These are phyloP conservation scores for Callimico goeldii DNA, from an alignment of 2,797 vertebrate species.

Conservation along the genomic window DNA sequence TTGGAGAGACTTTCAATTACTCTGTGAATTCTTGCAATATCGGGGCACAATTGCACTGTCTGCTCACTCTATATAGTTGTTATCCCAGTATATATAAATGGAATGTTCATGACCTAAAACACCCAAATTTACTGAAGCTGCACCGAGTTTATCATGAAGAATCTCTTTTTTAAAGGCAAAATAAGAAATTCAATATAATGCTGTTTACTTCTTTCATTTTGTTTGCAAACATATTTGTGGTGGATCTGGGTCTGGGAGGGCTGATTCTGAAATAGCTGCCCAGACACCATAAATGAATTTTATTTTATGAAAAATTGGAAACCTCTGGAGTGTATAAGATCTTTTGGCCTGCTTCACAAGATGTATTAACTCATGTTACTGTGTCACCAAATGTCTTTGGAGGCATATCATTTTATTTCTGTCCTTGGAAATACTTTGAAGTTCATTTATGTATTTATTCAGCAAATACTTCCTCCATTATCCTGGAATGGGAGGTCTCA, in stretches of 20 bases:
- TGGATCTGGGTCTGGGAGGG: background rate
- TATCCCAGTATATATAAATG: slow-evolving; percentile 42
- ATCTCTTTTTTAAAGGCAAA: slow-evolving; percentile 23
- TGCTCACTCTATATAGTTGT: slow-evolving; percentile 42
- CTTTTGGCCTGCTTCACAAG: slow-evolving; percentile 63
- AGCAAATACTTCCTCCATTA: slow-evolving; percentile 41
- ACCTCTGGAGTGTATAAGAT: slow-evolving; percentile 65
- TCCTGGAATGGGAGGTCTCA: background rate
- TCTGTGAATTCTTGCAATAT: slow-evolving; percentile 59
- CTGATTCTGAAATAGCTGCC: slow-evolving; percentile 56
- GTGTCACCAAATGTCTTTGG: slow-evolving; percentile 61
- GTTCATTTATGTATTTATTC: slow-evolving; percentile 63
- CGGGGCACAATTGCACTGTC: slow-evolving; percentile 13
- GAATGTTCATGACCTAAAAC: slow-evolving; percentile 50
- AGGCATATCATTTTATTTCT: slow-evolving; percentile 65
- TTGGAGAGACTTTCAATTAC: slow-evolving; percentile 75
- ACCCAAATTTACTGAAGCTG: slow-evolving; percentile 41
- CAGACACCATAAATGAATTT: slow-evolving; percentile 64
- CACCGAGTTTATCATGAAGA: slow-evolving; percentile 59
- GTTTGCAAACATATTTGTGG: slow-evolving; percentile 66
- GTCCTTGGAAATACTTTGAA: slow-evolving; percentile 44
- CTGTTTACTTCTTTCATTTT: slow-evolving; percentile 65
- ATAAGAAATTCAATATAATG: slow-evolving; percentile 54
- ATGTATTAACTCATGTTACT: slow-evolving; percentile 68
- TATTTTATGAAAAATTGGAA: slow-evolving; percentile 80